phyloP scores from a whole-genome alignment of 2,888 invertebrate species.

The Luffia ferchaultella region DNA sequence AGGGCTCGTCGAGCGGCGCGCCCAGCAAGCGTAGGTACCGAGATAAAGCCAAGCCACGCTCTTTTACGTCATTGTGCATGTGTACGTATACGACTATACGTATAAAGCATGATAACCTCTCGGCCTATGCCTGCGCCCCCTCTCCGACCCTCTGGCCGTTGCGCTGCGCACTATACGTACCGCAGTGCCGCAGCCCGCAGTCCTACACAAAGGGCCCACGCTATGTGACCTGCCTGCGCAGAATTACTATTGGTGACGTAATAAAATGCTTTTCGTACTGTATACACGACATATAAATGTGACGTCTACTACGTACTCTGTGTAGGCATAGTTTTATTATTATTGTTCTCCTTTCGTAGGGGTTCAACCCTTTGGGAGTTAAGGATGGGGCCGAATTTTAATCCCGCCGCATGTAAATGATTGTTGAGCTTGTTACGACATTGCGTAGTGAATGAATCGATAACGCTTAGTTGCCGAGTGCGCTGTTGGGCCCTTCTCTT shows the following conservation, averaged over 20 bases:
- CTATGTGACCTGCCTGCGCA: too few relatives aligned
- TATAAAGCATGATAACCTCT: slow-evolving; percentile 23
- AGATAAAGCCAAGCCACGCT: slow-evolving; percentile 42
- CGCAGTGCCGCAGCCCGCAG: too few relatives aligned
- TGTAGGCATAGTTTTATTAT: slow-evolving; percentile 23
- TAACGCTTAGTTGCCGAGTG: slow-evolving; percentile 57
- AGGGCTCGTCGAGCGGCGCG: slow-evolving; percentile 29
- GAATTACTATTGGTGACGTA: neutral
- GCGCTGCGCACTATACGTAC: neutral
- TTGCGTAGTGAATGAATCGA: slow-evolving; percentile 33
- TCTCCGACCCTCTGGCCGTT: neutral
- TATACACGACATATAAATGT: slow-evolving; percentile 22
- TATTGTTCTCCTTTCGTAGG: slow-evolving; percentile 47
- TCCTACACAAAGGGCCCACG: neutral
- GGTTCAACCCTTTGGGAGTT: slow-evolving; percentile 56
- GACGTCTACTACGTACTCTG: slow-evolving; percentile 28
- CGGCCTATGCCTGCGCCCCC: neutral
- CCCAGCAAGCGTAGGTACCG: slow-evolving; percentile 23
- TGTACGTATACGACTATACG: too few relatives aligned
- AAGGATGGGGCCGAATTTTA: slow-evolving; percentile 57
- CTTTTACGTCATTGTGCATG: slow-evolving; percentile 39
- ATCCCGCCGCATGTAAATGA: slow-evolving; percentile 60
- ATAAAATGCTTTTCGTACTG: neutral
- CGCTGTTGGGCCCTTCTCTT: too few relatives aligned
- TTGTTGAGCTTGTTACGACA: slow-evolving; percentile 57